A percentile compares a stretch with the other conserved stretches of the same genome.
phyloP scores from a whole-genome alignment of 2,797 vertebrate genomes.

The Acanthiza pusilla region DNA sequence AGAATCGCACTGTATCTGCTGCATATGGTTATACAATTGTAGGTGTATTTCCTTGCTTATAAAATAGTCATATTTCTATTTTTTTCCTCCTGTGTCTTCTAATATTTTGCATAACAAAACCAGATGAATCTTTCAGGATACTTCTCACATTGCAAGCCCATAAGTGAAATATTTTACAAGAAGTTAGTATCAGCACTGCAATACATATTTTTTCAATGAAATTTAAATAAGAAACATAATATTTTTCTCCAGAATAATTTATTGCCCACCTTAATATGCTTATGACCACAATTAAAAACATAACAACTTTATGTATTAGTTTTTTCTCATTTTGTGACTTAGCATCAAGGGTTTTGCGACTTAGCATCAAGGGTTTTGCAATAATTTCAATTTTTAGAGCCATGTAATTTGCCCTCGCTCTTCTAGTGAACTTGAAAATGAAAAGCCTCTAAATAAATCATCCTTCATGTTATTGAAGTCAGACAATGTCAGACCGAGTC shows the following conservation, averaged over 20 bases:
- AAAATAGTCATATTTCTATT: not conserved
- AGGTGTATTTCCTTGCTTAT: not conserved
- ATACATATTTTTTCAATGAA: not conserved
- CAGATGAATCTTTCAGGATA: not conserved
- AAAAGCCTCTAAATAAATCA: not conserved
- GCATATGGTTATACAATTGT: not conserved
- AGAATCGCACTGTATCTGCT: not conserved
- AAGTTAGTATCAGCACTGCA: not conserved
- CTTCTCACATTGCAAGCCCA: not conserved
- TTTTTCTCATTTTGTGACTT: not conserved
- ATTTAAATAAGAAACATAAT: not conserved
- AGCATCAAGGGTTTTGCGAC: not conserved
- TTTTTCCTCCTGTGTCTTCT: not conserved
- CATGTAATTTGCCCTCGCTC: not conserved
- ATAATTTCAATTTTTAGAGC: not conserved
- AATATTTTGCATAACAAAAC: not conserved
- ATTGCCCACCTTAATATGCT: not conserved
- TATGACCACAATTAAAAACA: not conserved
- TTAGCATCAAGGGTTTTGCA: not conserved
- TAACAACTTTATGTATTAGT: not conserved
- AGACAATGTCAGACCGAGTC: no score
- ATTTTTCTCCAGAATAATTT: not conserved
- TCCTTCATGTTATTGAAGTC: not conserved
- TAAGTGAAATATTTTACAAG: not conserved
- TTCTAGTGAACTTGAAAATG: not conserved